Evolutionary conservation across 2,888 invertebrate species (phyloP).

Genomic region (Leptopilina syphax): DNA sequence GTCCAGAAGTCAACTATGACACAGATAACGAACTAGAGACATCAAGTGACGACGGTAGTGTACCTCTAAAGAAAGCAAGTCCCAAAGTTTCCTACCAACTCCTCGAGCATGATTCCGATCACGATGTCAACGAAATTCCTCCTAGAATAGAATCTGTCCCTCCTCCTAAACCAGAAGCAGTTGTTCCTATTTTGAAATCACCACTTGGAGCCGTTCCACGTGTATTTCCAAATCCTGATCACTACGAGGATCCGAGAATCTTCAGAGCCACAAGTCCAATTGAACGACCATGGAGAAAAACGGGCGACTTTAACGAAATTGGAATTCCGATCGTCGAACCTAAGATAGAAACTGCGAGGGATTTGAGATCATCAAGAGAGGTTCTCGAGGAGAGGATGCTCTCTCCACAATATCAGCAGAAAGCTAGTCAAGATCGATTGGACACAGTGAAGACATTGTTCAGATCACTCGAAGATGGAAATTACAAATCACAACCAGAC

Average conservation of each 20-base stretch:
- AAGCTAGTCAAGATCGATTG: slow-evolving; percentile 54
- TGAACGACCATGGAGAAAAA: slow-evolving; percentile 44
- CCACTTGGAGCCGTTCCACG: slow-evolving; percentile 28
- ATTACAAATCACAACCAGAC: slow-evolving; percentile 49
- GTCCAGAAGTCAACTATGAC: slow-evolving; percentile 45
- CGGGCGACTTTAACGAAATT: slow-evolving; percentile 73
- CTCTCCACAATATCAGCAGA: slow-evolving; percentile 51
- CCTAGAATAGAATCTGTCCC: too few relatives aligned
- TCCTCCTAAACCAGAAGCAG: too few relatives aligned
- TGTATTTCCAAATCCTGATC: slow-evolving; percentile 68
- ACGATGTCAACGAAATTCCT: slow-evolving; percentile 64
- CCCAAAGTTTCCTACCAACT: slow-evolving; percentile 68
- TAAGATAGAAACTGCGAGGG: slow-evolving; percentile 43
- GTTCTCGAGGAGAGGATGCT: slow-evolving; percentile 48
- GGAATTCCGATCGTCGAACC: slow-evolving; percentile 69
- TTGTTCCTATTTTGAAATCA: background rate
- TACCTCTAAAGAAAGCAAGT: slow-evolving; percentile 52
- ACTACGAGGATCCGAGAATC: slow-evolving; percentile 64
- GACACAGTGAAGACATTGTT: slow-evolving; percentile 55
- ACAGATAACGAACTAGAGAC: slow-evolving; percentile 66
- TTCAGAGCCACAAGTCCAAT: slow-evolving; percentile 42
- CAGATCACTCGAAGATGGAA: slow-evolving; percentile 52
- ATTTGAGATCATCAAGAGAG: slow-evolving; percentile 44
- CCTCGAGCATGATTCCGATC: slow-evolving; percentile 71
- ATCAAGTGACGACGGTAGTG: slow-evolving; percentile 67